These are phyloP conservation scores for Trypoxylus dichotomus DNA, from an alignment of 1,140 invertebrate species.

Conservation along the genomic window DNA sequence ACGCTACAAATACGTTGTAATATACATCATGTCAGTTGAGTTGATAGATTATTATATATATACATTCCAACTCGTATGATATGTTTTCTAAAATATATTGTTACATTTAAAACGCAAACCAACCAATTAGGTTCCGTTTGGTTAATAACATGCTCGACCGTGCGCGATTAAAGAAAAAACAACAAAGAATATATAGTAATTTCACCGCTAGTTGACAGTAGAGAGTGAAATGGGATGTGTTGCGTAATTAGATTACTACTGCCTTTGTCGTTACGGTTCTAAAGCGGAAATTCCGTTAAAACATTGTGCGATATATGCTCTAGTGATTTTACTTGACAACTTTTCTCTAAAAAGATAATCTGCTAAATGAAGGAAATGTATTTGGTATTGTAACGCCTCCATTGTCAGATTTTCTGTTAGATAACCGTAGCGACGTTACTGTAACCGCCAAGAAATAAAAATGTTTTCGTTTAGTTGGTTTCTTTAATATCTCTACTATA, in stretches of 20 bases:
- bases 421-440: too few relatives aligned
- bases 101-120: background rate
- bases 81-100: background rate
- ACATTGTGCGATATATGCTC: background rate
- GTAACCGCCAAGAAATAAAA: too few relatives aligned
- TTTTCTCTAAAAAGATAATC: too few relatives aligned
- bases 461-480: too few relatives aligned
- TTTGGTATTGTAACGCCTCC: too few relatives aligned
- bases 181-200: background rate
- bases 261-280: background rate
- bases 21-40: background rate
- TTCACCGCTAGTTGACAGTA: slow-evolving; percentile 5
- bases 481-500: too few relatives aligned
- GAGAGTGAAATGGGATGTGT: slow-evolving; percentile 14
- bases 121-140: slow-evolving; percentile 1
- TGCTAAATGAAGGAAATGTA: too few relatives aligned
- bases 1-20: background rate
- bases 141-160: slow-evolving; percentile 2
- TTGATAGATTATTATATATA: background rate
- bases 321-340: background rate
- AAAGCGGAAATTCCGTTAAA: background rate
- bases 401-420: too few relatives aligned
- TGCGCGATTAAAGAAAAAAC: slow-evolving; percentile 3
- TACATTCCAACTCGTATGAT: background rate
- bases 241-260: slow-evolving; percentile 7